Conservation (phyloP, 2,113 vertebrate species). For the Erythrocercus mccallii region DNA sequence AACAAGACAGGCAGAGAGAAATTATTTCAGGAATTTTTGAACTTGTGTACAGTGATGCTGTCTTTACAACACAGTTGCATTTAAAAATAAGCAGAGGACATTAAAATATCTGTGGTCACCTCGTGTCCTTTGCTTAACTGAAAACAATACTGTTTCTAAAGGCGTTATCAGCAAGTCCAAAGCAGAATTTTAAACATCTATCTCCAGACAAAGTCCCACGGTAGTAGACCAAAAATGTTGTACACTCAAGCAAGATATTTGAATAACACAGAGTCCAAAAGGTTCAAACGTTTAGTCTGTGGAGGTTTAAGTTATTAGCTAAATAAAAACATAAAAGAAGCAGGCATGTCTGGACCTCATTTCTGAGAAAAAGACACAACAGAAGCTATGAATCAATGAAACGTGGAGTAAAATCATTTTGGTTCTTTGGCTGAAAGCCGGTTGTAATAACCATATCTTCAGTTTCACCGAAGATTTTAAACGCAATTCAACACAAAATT, state of each 20-base stretch:
- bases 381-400: not conserved
- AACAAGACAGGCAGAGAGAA: not conserved
- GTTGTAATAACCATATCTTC: fast-evolving
- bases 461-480: fast-evolving
- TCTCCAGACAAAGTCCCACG: fast-evolving
- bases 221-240: not conserved
- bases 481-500: fast-evolving
- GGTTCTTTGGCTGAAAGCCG: not conserved
- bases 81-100: not conserved
- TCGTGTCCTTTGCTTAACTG: not conserved
- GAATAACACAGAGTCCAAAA: not conserved
- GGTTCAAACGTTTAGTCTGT: fast-evolving
- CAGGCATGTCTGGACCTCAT: fast-evolving
- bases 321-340: not conserved
- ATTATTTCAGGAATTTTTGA: not conserved
- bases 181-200: not conserved
- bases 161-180: not conserved
- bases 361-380: fast-evolving
- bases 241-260: fast-evolving
- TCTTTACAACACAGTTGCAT: not conserved
- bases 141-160: not conserved
- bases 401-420: fast-evolving
- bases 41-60: not conserved
- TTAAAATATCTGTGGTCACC: not conserved
- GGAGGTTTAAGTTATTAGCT: not conserved